Conservation (phyloP, 2,113 vertebrate species). For the Neopipo cinnamomea region DNA sequence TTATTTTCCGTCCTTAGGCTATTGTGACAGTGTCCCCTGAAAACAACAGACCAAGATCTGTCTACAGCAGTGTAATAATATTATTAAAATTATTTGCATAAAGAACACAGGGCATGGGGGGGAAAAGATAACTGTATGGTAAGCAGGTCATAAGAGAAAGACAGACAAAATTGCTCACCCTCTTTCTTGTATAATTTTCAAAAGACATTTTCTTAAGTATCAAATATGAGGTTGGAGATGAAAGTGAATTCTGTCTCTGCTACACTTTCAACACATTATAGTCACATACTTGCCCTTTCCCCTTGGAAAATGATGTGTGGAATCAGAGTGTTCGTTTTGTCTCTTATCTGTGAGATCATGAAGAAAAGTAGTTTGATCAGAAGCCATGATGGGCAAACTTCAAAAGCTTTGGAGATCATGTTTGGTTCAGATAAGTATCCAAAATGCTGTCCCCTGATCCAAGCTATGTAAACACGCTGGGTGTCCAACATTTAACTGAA, state of each 20-base stretch:
- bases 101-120: slow-evolving; percentile 8
- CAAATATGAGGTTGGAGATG: not conserved
- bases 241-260: not conserved
- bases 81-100: slow-evolving; percentile 46
- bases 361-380: slow-evolving; percentile 47
- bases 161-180: not conserved
- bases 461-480: slow-evolving; percentile 31
- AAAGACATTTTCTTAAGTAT: not conserved
- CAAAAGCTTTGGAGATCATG: slow-evolving; percentile 29
- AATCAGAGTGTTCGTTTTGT: not conserved
- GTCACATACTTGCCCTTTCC: not conserved
- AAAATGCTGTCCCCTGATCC: not conserved
- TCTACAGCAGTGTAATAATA: slow-evolving; percentile 46
- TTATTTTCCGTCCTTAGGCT: slow-evolving; percentile 53
- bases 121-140: not conserved
- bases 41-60: not conserved
- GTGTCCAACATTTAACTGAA: slow-evolving; percentile 35
- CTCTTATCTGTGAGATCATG: slow-evolving; percentile 37
- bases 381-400: slow-evolving; percentile 21
- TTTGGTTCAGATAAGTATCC: slow-evolving; percentile 22
- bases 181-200: not conserved
- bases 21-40: slow-evolving; percentile 32
- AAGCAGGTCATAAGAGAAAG: not conserved
- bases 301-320: not conserved
- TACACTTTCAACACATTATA: not conserved